Base-by-base conservation (phyloP, 2,888 invertebrate species). In the Melikaiella ostensackeni region DNA sequence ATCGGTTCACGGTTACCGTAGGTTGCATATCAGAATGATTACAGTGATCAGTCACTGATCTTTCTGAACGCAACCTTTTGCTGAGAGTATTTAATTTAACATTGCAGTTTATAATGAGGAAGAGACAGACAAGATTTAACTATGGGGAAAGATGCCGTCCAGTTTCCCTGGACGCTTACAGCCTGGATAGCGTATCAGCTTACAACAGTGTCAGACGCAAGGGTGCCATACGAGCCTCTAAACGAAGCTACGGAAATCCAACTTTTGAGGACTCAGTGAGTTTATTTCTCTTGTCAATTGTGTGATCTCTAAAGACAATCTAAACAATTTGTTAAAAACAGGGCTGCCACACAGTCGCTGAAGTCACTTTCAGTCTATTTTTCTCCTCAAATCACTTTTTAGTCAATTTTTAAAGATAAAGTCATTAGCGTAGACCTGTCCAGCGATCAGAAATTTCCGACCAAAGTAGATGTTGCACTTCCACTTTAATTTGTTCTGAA, bases 121-220 rank as follows among this genome's bases (percentile, higher is more conserved):
- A 97, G 84, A 94, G 97, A 8, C 96, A 97, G 79, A 95, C 96
- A 81, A 95, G 96, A 21, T 95, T 96, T 84, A 95, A 95, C 84
- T 97, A 97, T 88, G 96, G 96, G 0, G 96, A 97, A 92, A 94
- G 97, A 76, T 98, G 97, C 88, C 96, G 96, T 0, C 97, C 97
- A 0, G 97, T 97, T 0, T 96, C 96, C 27, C 91, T 97, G 85
- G 97, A 98, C 88, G 97, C 97, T 16, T 98, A 97, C 92, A 97
- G 97, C 86, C 92, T 98, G 90, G 98, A 97, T 92, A 97, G 97
- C 89, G 96, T 97, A 35, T 97, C 97, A 8, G 96, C 97, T 7
- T 94, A 94, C 88, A 95, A 95, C 86, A 95, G 95, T 86, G 95
- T 97, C 0, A 94, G 97, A 79, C 92, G 97, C 81, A 97, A 97